Evolutionary conservation across 2,888 invertebrate genomes (phyloP), one percentile per base, ranked within the genome.

Genomic region (Cephus pygmeus): DNA sequence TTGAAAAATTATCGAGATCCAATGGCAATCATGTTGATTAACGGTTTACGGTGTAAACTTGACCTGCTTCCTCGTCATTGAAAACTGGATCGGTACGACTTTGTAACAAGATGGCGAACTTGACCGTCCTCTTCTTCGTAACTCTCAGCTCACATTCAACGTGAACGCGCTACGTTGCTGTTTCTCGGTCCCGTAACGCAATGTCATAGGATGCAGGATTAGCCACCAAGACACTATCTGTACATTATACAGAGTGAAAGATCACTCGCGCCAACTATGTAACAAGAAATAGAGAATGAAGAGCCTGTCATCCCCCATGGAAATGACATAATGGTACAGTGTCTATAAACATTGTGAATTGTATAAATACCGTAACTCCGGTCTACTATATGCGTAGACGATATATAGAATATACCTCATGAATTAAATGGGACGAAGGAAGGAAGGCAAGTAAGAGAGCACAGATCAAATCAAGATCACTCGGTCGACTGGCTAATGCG

Each of bases 401-500:
- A 12, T 35, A 35, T 56, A 3, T 9, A 56, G 56, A 1, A 40
- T 56, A 56, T 23, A 23, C 23, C 15, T 15, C 23, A 1, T 56
- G 23, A 23, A 23, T 56, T 56, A 56, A 23, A 56, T 56, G 56
- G 56, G 9, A 56, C 56, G 56, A 4, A 56, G 56, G 23, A 4
- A 23, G 56, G 56, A 56, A 56, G 6, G 56, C 56, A 56, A 56
- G 56, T 56, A 23, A 23, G 56, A 56, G 23, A 23, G 23, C 9
- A 56, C 33, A 71, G 71, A 71, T 71, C 71, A 31, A 87, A 89
- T 90, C 89, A 88, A 87, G 89, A 89, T 90, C 89, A 90, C 86
- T 90, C 88, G 89, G 90, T 90, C 89, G 89, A 84, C 86, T 88
- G 90, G 89, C 89, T 90, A 90, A 90, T 89, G 88, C 88, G 86